A percentile compares a stretch with the other conserved stretches of the same genome.
phyloP scores from a whole-genome alignment of 2,888 invertebrate species.

The Chymomyza amoena region DNA sequence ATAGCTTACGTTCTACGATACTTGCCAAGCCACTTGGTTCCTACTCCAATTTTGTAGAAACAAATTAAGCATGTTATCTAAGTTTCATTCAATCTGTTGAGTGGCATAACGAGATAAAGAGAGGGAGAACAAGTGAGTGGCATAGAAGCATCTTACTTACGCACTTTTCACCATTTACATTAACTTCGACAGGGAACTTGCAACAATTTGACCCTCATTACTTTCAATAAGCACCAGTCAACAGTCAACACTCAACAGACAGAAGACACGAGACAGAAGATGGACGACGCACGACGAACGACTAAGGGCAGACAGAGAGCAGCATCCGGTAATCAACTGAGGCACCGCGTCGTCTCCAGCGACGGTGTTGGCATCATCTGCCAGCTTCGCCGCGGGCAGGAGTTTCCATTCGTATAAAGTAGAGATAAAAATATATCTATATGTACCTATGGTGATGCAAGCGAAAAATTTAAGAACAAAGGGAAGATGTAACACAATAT shows the following conservation, averaged over 20 bases:
- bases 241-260: not conserved
- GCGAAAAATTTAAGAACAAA: not conserved
- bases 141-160: not conserved
- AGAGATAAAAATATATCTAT: not conserved
- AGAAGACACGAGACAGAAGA: not conserved
- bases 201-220: slow-evolving; percentile 28
- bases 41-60: too few species aligned
- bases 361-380: not conserved
- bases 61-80: too few species aligned
- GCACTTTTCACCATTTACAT: not conserved
- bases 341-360: too few species aligned
- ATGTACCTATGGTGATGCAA: not conserved
- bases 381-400: not conserved
- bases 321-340: too few species aligned
- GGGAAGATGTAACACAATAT: not conserved
- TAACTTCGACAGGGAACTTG: not conserved
- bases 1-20: too few species aligned
- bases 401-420: not conserved
- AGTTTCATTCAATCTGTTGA: not conserved
- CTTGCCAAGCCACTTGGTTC: too few species aligned
- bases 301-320: too few species aligned
- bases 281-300: too few species aligned
- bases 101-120: not conserved
- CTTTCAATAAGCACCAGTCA: slow-evolving; percentile 24
- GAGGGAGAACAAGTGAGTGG: not conserved